Evolutionary conservation across 2,797 vertebrate species (phyloP).

Genomic region (Potorous gilbertii): DNA sequence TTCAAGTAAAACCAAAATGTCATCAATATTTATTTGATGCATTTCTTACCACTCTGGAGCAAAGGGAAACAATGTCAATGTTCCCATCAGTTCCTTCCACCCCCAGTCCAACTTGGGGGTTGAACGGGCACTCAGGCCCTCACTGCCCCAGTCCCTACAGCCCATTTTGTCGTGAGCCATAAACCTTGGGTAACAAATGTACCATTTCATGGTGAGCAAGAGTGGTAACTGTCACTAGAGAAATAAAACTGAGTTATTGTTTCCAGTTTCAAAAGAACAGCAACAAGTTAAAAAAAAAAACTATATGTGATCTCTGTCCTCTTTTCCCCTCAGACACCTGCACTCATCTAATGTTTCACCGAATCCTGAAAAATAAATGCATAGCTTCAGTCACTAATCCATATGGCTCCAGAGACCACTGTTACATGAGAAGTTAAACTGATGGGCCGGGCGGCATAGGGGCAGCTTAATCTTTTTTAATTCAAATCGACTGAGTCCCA

Average conservation of each 20-base stretch:
- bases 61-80: slow-evolving; percentile 69
- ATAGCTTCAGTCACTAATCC: slow-evolving; percentile 99
- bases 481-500: slow-evolving; percentile 97
- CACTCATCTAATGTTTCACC: slow-evolving; percentile 96
- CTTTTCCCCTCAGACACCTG: slow-evolving; percentile 95
- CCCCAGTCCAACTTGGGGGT: slow-evolving; percentile 25
- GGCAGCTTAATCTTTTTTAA: slow-evolving; percentile 95
- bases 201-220: slow-evolving; percentile 87
- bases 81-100: slow-evolving; percentile 66
- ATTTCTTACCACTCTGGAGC: slow-evolving; percentile 79
- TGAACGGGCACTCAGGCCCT: background rate
- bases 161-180: slow-evolving; percentile 83
- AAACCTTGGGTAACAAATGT: slow-evolving; percentile 89
- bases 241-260: slow-evolving; percentile 94
- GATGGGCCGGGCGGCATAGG: slow-evolving; percentile 93
- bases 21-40: slow-evolving; percentile 82
- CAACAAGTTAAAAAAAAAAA: slow-evolving; percentile 87
- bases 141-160: slow-evolving; percentile 29
- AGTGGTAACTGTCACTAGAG: slow-evolving; percentile 89
- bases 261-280: slow-evolving; percentile 92
- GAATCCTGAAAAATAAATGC: slow-evolving; percentile 98
- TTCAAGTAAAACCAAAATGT: slow-evolving; percentile 84
- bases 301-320: slow-evolving; percentile 87
- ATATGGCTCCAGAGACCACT: slow-evolving; percentile 96
- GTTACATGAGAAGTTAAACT: slow-evolving; percentile 97